Conservation (phyloP, 2,888 invertebrate species). For the Drosophila ochracea region DNA sequence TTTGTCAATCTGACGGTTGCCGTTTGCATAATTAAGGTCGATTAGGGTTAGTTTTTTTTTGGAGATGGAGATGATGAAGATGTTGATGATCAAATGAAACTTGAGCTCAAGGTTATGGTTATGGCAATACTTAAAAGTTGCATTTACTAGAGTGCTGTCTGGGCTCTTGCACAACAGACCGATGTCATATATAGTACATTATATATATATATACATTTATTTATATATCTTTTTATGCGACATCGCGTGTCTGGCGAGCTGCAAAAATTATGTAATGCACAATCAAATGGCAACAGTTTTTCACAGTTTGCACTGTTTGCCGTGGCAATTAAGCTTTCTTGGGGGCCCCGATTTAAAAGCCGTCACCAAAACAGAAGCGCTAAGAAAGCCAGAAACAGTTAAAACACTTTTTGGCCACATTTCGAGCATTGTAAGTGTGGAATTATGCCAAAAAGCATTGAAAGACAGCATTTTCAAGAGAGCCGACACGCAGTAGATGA, state of each 20-base stretch:
- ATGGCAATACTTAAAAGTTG: conserved; percentile 56
- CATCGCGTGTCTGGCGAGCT: conserved; percentile 49
- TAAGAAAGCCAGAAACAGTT: conserved; percentile 39
- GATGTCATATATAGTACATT: conserved; percentile 16
- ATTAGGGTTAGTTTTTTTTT: conserved; percentile 65
- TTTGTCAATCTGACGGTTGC: conserved; percentile 56
- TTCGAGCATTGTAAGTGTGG: conserved; percentile 49
- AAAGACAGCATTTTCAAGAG: conserved; percentile 46
- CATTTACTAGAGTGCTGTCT: conserved; percentile 38
- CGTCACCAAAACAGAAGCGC: conserved; percentile 62
- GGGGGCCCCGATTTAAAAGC: conserved; percentile 52
- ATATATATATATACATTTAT: conserved; percentile 6
- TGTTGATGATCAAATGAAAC: conserved; percentile 53
- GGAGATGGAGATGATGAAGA: conserved; percentile 9
- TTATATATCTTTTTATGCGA: conserved; percentile 1
- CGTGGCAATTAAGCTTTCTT: conserved; percentile 56
- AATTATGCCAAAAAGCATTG: conserved; percentile 67
- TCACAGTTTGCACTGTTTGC: conserved; percentile 34
- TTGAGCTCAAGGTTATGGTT: conserved; percentile 72
- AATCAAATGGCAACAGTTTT: conserved; percentile 41
- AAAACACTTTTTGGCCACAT: conserved; percentile 44
- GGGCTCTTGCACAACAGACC: conserved; percentile 57
- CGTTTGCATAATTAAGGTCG: conserved; percentile 78
- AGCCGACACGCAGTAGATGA: conserved; percentile 30
- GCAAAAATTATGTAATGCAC: conserved; percentile 50